phyloP scores from a whole-genome alignment of 2,797 vertebrate species.

The Pempheris klunzingeri region DNA sequence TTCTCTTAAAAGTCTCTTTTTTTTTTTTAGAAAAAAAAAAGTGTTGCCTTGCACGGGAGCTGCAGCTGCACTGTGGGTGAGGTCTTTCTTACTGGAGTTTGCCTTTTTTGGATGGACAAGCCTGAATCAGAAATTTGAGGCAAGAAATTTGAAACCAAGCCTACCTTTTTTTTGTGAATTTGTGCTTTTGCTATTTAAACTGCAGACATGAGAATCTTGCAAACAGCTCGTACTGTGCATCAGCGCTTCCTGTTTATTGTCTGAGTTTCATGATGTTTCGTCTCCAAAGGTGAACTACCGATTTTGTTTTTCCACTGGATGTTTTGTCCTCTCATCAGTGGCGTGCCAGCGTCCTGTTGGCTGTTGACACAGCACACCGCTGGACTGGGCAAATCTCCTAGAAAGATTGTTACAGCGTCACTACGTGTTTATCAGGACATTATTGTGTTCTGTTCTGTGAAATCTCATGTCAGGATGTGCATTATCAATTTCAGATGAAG shows the following conservation, averaged over 20 bases:
- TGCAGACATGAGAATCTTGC: constrained; percentile 77
- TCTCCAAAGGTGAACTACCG: constrained; percentile 78
- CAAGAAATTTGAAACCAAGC: constrained; percentile 76
- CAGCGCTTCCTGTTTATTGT: constrained; percentile 88
- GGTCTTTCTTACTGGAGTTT: constrained; percentile 74
- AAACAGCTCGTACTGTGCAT: constrained; percentile 76
- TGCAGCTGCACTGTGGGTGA: constrained; percentile 32
- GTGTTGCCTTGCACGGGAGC: constrained; percentile 49
- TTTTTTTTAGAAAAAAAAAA: constrained; percentile 28
- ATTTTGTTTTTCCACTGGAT: constrained; percentile 43
- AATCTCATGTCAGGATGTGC: constrained; percentile 65
- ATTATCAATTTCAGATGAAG: constrained; percentile 83
- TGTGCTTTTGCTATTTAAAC: constrained; percentile 91
- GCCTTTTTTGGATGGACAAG: constrained; percentile 84
- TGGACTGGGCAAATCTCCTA: constrained; percentile 24
- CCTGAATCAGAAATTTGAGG: constrained; percentile 74
- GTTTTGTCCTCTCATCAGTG: constrained; percentile 45
- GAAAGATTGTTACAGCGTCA: constrained; percentile 44
- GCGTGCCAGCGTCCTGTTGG: constrained; percentile 4
- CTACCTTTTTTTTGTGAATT: constrained; percentile 83
- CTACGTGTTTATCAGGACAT: constrained; percentile 43
- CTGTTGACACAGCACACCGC: constrained; percentile 15
- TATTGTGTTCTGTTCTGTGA: constrained; percentile 60
- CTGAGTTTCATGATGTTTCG: constrained; percentile 78
- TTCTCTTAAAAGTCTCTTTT: constrained; percentile 17